Percentiles rank a stretch among this genome's conserved stretches.
phyloP scores from a whole-genome alignment of 2,888 invertebrate genomes.

The Gasteruption jaculator region DNA sequence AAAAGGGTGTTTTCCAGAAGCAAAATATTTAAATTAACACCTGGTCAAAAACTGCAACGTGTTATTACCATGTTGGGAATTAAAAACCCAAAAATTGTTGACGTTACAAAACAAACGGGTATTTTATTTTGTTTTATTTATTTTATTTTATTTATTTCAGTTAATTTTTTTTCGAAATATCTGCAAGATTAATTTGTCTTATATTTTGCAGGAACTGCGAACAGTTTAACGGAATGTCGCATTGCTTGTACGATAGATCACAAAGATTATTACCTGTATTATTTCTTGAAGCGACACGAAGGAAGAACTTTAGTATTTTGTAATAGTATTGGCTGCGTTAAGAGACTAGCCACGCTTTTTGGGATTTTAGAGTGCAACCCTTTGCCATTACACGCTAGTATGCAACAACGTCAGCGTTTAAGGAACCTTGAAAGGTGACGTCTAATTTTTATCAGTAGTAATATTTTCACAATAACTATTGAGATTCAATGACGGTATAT shows the following conservation, averaged over 20 bases:
- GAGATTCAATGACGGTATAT: conserved; percentile 2
- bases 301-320: conserved; percentile 92
- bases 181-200: not conserved
- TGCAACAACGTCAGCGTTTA: conserved; percentile 91
- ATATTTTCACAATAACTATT: too few relatives aligned
- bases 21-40: conserved; percentile 62
- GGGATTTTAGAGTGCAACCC: conserved; percentile 68
- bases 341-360: conserved; percentile 69
- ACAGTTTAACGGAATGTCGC: conserved; percentile 77
- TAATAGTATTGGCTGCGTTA: conserved; percentile 91
- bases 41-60: conserved; percentile 71
- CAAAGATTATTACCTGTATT: conserved; percentile 90
- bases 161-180: conserved; percentile 1
- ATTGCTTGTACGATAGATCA: conserved; percentile 74
- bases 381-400: conserved; percentile 77
- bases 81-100: conserved; percentile 87
- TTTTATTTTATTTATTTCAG: conserved; percentile 7
- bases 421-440: conserved; percentile 82
- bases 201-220: conserved; percentile 66
- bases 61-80: conserved; percentile 80
- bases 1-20: conserved; percentile 50
- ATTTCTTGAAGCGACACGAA: conserved; percentile 78
- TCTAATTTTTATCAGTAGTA: not conserved
- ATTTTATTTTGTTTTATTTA: conserved; percentile 22
- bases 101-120: conserved; percentile 79